phyloP scores from a whole-genome alignment of 2,888 invertebrate species.

The Pammene aurita region DNA sequence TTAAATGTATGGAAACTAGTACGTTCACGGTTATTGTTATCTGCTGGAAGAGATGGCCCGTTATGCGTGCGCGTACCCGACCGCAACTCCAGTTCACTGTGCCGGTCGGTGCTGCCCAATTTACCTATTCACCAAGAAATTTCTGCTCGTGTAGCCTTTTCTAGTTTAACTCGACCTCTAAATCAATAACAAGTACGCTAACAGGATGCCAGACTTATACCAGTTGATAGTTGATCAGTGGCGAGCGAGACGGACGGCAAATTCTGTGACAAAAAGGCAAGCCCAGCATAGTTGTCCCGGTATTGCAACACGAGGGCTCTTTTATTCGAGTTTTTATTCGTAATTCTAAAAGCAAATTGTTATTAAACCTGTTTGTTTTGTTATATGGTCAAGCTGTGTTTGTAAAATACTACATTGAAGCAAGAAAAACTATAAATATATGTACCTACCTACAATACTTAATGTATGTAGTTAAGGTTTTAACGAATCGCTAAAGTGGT shows the following conservation, averaged over 20 bases:
- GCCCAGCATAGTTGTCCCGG: not conserved
- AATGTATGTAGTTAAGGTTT: too few relatives aligned
- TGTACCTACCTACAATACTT: too few relatives aligned
- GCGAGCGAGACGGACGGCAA: not conserved
- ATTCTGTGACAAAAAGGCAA: not conserved
- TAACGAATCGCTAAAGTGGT: too few relatives aligned
- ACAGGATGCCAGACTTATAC: not conserved
- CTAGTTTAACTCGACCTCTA: not conserved
- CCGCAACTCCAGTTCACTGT: conserved; percentile 29
- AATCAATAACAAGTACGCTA: not conserved
- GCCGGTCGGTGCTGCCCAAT: conserved; percentile 12
- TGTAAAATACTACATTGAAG: too few relatives aligned
- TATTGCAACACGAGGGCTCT: not conserved
- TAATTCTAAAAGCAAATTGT: not conserved
- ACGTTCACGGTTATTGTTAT: conserved; percentile 34
- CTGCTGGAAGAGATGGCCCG: conserved; percentile 34
- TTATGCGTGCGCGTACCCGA: conserved; percentile 36
- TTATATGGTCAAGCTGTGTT: too few relatives aligned
- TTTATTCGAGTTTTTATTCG: not conserved
- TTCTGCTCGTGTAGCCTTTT: not conserved
- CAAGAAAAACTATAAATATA: too few relatives aligned
- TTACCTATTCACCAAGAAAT: not conserved
- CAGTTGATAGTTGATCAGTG: not conserved
- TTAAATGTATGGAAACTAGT: conserved; percentile 28
- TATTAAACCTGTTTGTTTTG: too few relatives aligned